Evolutionary conservation across 2,113 vertebrate genomes (phyloP).

Genomic region (Isichthys henryi): DNA sequence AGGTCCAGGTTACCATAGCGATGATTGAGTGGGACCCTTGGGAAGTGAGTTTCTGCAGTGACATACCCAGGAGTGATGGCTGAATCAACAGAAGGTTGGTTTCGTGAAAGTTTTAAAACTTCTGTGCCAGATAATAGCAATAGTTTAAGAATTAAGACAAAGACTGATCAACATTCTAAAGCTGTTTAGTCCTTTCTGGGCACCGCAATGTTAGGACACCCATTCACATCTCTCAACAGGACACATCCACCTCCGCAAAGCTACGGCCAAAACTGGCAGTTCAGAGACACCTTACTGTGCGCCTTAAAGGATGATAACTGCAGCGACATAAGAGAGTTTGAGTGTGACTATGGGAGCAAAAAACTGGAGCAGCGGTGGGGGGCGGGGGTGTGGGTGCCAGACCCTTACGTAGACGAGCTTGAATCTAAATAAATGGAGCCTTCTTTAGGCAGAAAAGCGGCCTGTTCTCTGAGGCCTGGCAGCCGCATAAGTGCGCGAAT

Average conservation of each 20-base stretch:
- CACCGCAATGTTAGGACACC: background rate
- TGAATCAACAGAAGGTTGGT: background rate
- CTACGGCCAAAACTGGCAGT: background rate
- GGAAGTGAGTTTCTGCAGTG: background rate
- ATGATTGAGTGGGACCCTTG: background rate
- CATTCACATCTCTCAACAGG: background rate
- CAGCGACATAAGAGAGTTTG: background rate
- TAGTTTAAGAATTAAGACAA: background rate
- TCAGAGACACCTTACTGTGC: background rate
- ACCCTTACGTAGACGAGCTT: background rate
- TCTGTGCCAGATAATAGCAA: background rate
- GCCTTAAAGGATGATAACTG: background rate
- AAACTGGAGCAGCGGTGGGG: background rate
- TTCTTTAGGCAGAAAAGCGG: background rate
- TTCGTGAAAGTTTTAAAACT: background rate
- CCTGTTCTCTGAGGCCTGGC: background rate
- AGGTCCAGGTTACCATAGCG: background rate
- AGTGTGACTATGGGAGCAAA: background rate
- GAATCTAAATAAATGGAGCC: background rate
- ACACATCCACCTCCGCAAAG: background rate
- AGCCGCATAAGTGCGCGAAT: background rate
- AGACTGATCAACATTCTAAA: background rate
- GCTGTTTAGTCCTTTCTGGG: background rate
- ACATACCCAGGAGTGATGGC: background rate
- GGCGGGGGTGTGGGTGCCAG: background rate